Base-by-base conservation (phyloP, 2,888 invertebrate genomes). In the Parnassius orleans region DNA sequence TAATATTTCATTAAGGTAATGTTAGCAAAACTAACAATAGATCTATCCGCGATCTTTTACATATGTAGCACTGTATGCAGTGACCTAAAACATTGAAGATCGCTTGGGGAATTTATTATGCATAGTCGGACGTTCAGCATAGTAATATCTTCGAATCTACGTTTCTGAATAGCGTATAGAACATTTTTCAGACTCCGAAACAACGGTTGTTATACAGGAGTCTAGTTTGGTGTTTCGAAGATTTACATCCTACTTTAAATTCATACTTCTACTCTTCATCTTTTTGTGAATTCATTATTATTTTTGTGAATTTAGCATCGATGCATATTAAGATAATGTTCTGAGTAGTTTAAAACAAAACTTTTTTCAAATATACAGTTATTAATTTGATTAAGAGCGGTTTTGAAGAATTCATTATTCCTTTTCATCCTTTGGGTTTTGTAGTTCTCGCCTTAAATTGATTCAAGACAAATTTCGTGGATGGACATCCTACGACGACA, bases 81-180 rank as follows among this genome's bases (percentile, higher is more conserved):
- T 75, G 75, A 79, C 77, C 78, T 76, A 76, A 76, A 77, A 79
- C 68, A 72, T 57, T 65, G 66, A 58, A 65, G 64, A 68, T 69
- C 69, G 68, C 59, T 66, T 68, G 67, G 66, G 68, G 70, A 73
- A 74, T 78, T 76, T 79, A 80, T 81, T 78, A 80, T 78, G 72
- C 72, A 64, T 67, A 70, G 63, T 57, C 66, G 56, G 67, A 71
- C 70, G 65, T 55, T 67, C 63, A 65, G 72, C 71, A 68, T 72
- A 65, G 67, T 69, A 66, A 68, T 70, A 69, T 72, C 69, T 67
- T 66, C 69, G 68, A 33, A 54, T 14, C 44, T 48, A 59, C 52
- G 46, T 42, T 15, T 51, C 12, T 51, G 52, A 63, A 58, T 58
- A 61, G 44, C 53, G 44, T 55, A 54, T 33, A 53, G 43, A 57